phyloP scores from a whole-genome alignment of 2,797 vertebrate genomes.

The Siniperca undulata region DNA sequence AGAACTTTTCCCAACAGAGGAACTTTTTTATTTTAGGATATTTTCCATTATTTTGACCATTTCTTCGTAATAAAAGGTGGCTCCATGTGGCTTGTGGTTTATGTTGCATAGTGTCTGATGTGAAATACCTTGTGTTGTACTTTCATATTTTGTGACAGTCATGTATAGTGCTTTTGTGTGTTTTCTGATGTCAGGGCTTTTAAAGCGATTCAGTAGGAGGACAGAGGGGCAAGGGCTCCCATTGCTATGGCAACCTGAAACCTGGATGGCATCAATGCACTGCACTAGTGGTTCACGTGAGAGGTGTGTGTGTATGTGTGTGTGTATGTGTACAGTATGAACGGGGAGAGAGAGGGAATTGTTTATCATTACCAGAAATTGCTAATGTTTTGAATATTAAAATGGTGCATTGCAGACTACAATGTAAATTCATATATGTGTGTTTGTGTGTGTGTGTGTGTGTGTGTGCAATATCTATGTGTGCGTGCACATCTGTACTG shows the following conservation, averaged over 20 bases:
- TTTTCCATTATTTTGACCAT: background rate
- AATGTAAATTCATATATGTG: constrained; percentile 7
- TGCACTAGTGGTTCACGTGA: constrained; percentile 14
- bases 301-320: background rate
- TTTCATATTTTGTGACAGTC: constrained; percentile 23
- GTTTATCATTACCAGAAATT: constrained; percentile 18
- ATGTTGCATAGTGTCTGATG: background rate
- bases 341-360: background rate
- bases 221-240: constrained; percentile 44
- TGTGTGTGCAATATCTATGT: background rate
- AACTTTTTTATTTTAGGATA: background rate
- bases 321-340: constrained; percentile 25
- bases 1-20: background rate
- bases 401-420: constrained; percentile 20
- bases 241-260: constrained; percentile 74
- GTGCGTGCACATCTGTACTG: constrained; percentile 1
- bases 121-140: background rate
- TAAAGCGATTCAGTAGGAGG: constrained; percentile 46
- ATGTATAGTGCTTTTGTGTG: constrained; percentile 25
- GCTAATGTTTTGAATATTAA: constrained; percentile 22
- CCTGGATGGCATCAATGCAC: constrained; percentile 50
- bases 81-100: background rate
- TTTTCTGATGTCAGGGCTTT: constrained; percentile 50
- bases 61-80: background rate
- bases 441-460: constrained; percentile 16